phyloP scores from a whole-genome alignment of 2,888 invertebrate species.

The Phanerotoma sp. region DNA sequence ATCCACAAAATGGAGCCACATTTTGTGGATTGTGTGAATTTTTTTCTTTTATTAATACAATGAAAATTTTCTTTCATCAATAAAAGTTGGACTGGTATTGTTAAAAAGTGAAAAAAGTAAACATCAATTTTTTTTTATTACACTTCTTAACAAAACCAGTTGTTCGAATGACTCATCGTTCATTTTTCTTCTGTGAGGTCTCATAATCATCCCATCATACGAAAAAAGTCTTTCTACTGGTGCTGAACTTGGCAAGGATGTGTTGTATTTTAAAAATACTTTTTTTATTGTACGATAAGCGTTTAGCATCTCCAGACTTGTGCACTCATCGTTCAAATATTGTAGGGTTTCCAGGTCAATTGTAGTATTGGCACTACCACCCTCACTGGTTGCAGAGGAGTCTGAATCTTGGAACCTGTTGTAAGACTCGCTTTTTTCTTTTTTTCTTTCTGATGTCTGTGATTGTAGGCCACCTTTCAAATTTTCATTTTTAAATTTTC shows the following conservation, averaged over 20 bases:
- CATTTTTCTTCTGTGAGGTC: too few relatives aligned
- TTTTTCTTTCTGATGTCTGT: background rate
- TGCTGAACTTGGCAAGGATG: conserved; percentile 28
- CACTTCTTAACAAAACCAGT: too few relatives aligned
- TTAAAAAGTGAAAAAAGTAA: too few relatives aligned
- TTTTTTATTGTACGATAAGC: conserved; percentile 27
- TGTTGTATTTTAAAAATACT: conserved; percentile 31
- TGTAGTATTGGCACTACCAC: background rate
- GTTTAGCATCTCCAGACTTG: conserved; percentile 16
- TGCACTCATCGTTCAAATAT: conserved; percentile 16
- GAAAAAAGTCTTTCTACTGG: conserved; percentile 30
- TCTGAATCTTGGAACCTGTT: conserved; percentile 1
- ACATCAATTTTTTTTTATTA: too few relatives aligned
- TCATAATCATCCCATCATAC: too few relatives aligned
- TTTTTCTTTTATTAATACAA: too few relatives aligned
- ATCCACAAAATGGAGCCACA: too few relatives aligned
- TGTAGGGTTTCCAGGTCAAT: conserved; percentile 23
- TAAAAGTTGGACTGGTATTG: too few relatives aligned
- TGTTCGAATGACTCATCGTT: too few relatives aligned
- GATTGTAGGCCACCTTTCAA: background rate
- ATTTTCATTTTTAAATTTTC: conserved; percentile 16
- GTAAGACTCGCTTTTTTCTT: background rate
- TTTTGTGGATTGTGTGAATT: too few relatives aligned
- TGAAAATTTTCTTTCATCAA: too few relatives aligned
- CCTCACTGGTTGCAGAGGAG: conserved; percentile 2